A percentile compares a stretch with the other conserved stretches of the same genome.
Conservation (phyloP, 2,113 vertebrate genomes). For the Anthoscopus minutus region DNA sequence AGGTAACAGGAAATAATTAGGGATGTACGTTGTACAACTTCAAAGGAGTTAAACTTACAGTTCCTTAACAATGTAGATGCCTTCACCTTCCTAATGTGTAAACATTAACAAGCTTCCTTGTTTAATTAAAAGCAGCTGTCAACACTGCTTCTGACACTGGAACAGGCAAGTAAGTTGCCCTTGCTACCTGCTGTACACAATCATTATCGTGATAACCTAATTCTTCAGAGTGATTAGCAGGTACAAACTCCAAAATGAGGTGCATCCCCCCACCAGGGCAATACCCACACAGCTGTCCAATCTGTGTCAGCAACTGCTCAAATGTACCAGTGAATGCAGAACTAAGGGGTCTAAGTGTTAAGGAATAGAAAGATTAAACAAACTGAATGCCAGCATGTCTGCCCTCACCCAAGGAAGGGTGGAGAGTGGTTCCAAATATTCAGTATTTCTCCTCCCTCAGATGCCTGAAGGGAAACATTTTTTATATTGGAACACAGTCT, state of each 20-base stretch:
- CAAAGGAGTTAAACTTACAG: background rate
- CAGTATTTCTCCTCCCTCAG: background rate
- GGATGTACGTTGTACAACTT: background rate
- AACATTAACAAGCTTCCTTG: background rate
- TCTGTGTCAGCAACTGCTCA: background rate
- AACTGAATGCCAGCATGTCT: background rate
- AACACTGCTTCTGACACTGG: background rate
- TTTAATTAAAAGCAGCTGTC: background rate
- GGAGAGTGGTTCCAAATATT: background rate
- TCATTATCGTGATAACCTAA: background rate
- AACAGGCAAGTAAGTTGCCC: background rate
- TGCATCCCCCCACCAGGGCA: background rate
- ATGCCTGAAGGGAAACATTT: background rate
- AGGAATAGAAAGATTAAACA: background rate
- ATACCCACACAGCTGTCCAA: background rate
- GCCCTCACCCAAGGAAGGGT: background rate
- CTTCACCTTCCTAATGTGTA: background rate
- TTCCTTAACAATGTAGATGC: background rate
- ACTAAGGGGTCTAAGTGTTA: background rate
- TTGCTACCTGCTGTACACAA: background rate
- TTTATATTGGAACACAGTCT: background rate
- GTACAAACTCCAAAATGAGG: background rate
- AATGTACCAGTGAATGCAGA: rapidly evolving
- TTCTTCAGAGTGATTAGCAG: background rate
- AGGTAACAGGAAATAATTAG: background rate